phyloP scores from a whole-genome alignment of 2,888 invertebrate species.

The Diplazon laetatorius region DNA sequence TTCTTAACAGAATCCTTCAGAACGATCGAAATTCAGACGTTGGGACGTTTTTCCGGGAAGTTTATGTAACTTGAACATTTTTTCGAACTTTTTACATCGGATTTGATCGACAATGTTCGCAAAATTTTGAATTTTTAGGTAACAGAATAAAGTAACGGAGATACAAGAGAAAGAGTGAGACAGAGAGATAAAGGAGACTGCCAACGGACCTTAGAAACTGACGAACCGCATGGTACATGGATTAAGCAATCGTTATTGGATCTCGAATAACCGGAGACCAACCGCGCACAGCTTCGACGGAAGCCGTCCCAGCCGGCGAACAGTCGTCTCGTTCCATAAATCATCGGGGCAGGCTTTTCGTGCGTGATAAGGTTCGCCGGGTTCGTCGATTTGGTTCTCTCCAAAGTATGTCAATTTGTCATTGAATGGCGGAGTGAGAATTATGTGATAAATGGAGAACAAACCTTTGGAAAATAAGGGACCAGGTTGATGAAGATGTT shows the following conservation, averaged over 20 bases:
- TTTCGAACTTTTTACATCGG: too few relatives aligned
- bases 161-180: too few relatives aligned
- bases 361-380: constrained; percentile 33
- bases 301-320: not conserved
- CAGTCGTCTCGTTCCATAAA: constrained; percentile 37
- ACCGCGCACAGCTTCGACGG: constrained; percentile 13
- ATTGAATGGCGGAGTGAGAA: constrained; percentile 20
- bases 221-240: constrained; percentile 14
- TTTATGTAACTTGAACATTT: too few relatives aligned
- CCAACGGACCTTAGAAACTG: too few relatives aligned
- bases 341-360: constrained; percentile 7
- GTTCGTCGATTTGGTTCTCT: constrained; percentile 11
- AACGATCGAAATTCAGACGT: too few relatives aligned
- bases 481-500: not conserved
- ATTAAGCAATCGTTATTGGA: constrained; percentile 40
- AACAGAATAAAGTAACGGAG: too few relatives aligned
- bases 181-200: too few relatives aligned
- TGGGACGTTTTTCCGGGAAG: too few relatives aligned
- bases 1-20: too few relatives aligned
- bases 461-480: constrained; percentile 1
- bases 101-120: too few relatives aligned
- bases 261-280: constrained; percentile 22
- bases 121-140: too few relatives aligned
- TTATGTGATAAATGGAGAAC: not conserved
- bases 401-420: constrained; percentile 45